Evolutionary conservation across 2,797 vertebrate genomes (phyloP), one percentile per base, ranked within the genome.

Genomic region (Ataeniobius toweri): DNA sequence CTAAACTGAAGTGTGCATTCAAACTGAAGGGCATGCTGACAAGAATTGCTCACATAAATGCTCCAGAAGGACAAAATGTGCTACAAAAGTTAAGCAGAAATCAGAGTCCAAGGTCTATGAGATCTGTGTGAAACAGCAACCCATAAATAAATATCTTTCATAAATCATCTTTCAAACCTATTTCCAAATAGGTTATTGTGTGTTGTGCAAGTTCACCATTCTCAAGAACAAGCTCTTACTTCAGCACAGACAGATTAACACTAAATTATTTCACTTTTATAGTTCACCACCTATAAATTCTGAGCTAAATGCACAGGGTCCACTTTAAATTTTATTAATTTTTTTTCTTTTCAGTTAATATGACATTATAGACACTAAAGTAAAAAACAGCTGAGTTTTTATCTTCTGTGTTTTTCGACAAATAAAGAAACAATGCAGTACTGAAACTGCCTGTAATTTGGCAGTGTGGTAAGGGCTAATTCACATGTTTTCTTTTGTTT

Each of bases 1-100:
- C 83, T 69, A 28, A 76, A 89, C 86, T 94, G 92, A 92, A 94
- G 91, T 93, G 90, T 87, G 89, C 89, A 89, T 94, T 93, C 80
- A 93, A 73, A 89, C 74, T 88, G 90, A 90, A 91, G 89, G 90
- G 89, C 89, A 79, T 14, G n/a, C 81, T 71, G 89, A 89, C 89
- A 76, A 89, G 81, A 82, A 75, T 76, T 78, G 82, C 26, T 41
- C 68, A 79, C 77, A 79, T 81, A 85, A 82, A 85, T 69, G 76
- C 84, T 85, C 28, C 53, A 78, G 84, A 89, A 90, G 88, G 87
- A 91, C 88, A 85, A 86, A 84, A 78, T 83, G 70, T 81, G 83
- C 80, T 79, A 75, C 85, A 85, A 88, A 92, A 91, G 89, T 91
- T 89, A 89, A 89, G 84, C 84, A 79, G 80, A 81, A 92, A 91